These are phyloP conservation scores for Sebastes schlegelii DNA, from an alignment of 2,113 vertebrate species.

Conservation along the genomic window DNA sequence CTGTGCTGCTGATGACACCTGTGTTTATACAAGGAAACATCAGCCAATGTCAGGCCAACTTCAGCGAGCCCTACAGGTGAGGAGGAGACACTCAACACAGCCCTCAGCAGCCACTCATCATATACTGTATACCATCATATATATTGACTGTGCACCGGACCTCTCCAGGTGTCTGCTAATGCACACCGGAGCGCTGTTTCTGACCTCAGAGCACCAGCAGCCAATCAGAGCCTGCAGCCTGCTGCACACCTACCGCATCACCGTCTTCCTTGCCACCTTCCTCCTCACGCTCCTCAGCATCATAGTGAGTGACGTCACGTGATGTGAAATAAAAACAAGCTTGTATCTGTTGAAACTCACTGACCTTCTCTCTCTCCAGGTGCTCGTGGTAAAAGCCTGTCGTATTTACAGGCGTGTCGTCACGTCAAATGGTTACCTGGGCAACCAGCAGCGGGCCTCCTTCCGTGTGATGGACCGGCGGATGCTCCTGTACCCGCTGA, in stretches of 20 bases:
- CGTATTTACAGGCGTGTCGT: conserved; percentile 85
- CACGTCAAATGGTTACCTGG: conserved; percentile 86
- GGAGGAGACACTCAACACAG: conserved; percentile 1
- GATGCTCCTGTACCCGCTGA: conserved; percentile 86
- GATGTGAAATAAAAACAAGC: too few relatives aligned
- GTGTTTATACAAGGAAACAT: conserved; percentile 86
- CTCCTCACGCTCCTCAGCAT: conserved; percentile 86
- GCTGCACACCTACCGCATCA: conserved; percentile 83
- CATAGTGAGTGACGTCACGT: conserved; percentile 79
- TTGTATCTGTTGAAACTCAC: background rate
- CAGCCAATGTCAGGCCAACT: conserved; percentile 87
- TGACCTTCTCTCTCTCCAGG: conserved; percentile 70
- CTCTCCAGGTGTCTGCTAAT: conserved; percentile 87
- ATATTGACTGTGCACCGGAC: background rate
- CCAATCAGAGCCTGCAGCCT: conserved; percentile 73
- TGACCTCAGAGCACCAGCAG: conserved; percentile 28
- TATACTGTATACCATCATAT: too few relatives aligned
- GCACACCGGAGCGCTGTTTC: conserved; percentile 79
- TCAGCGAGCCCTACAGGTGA: conserved; percentile 89
- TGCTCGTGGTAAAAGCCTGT: conserved; percentile 84
- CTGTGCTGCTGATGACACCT: conserved; percentile 88
- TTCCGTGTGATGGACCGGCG: conserved; percentile 85
- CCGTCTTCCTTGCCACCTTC: conserved; percentile 87
- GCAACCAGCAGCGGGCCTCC: conserved; percentile 87
- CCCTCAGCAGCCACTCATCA: too few relatives aligned